phyloP scores from a whole-genome alignment of 2,113 vertebrate species.

The Cyanoramphus novaezelandiae region DNA sequence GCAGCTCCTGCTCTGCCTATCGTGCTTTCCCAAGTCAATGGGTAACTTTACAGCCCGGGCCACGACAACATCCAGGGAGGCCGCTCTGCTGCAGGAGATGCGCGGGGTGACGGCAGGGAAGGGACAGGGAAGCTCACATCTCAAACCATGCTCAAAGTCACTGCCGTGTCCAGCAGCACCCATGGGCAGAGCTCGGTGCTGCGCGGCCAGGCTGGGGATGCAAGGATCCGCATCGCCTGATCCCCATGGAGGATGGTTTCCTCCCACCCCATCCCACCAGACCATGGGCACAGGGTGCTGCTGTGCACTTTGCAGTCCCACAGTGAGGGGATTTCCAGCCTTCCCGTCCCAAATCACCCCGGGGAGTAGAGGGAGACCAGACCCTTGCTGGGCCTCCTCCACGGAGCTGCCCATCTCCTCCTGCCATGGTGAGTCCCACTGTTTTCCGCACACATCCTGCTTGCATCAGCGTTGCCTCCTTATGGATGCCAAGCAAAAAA shows the following conservation, averaged over 20 bases:
- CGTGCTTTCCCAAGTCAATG: constrained; percentile 38
- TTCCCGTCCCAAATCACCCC: not conserved
- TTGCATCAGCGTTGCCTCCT: not conserved
- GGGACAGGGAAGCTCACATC: not conserved
- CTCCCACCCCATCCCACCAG: rapidly evolving
- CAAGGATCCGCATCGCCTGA: not conserved
- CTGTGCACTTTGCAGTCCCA: rapidly evolving
- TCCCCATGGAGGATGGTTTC: not conserved
- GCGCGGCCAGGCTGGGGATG: not conserved
- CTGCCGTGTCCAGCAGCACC: not conserved
- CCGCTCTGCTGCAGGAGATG: not conserved
- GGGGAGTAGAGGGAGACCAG: not conserved
- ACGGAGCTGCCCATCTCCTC: not conserved
- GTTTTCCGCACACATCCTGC: rapidly evolving
- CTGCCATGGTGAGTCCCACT: rapidly evolving
- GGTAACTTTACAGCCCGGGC: constrained; percentile 30
- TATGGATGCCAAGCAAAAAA: not conserved
- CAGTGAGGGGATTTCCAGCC: not conserved
- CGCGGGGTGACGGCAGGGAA: not conserved
- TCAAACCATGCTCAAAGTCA: not conserved
- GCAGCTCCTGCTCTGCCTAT: not conserved
- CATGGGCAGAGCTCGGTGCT: rapidly evolving
- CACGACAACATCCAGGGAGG: not conserved
- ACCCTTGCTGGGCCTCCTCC: not conserved
- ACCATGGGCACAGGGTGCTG: too few relatives aligned